Evolutionary conservation across 2,797 vertebrate species (phyloP).

Genomic region (Gymnothorax reevesii): DNA sequence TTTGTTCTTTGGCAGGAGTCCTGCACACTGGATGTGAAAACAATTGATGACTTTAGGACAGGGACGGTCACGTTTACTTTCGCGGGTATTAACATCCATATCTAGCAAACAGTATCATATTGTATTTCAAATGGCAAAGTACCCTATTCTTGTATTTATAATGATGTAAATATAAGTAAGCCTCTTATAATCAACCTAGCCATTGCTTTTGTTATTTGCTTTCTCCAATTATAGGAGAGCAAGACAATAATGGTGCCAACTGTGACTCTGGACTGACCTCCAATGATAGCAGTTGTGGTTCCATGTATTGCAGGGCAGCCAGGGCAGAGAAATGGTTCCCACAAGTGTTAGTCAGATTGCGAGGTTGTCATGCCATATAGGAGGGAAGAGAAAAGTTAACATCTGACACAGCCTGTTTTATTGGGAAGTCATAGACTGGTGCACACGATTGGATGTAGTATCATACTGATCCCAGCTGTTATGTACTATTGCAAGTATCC

Average conservation of each 20-base stretch:
- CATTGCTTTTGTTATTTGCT: not conserved
- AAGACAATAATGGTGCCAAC: not conserved
- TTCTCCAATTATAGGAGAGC: not conserved
- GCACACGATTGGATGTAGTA: constrained; percentile 32
- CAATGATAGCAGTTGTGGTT: not conserved
- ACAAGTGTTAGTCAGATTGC: not conserved
- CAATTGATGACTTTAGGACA: no score
- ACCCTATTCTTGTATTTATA: not conserved
- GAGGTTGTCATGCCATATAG: not conserved
- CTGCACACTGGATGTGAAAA: no score
- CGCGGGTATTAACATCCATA: no score
- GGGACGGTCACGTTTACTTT: no score
- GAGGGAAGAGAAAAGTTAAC: constrained; percentile 22
- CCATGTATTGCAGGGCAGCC: not conserved
- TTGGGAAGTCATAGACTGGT: constrained; percentile 53
- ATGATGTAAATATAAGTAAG: not conserved
- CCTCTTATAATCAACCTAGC: not conserved
- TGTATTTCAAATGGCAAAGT: not conserved
- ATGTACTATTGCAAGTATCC: constrained; percentile 29
- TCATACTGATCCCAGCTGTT: constrained; percentile 30
- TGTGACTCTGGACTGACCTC: not conserved
- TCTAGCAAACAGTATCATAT: no score
- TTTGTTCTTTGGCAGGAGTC: no score
- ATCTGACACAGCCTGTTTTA: constrained; percentile 65
- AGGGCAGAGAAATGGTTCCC: not conserved